Conservation (phyloP, 2,888 invertebrate species). For the Metellina segmentata region DNA sequence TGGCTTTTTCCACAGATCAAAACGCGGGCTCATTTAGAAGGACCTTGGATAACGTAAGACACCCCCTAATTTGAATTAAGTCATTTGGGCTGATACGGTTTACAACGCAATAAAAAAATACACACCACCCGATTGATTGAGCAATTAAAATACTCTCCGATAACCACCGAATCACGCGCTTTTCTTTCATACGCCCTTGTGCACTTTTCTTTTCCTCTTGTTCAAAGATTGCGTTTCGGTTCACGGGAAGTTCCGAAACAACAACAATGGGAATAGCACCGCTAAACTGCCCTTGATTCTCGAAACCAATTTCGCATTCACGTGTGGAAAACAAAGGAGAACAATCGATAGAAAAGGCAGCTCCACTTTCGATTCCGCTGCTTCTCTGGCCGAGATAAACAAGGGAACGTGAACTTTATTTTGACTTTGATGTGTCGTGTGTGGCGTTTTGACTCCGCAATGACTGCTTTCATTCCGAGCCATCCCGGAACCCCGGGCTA, state of each 20-base stretch:
- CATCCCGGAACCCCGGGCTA: neutral
- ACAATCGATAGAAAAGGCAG: slow-evolving; percentile 25
- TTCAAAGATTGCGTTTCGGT: too few relatives aligned
- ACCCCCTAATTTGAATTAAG: too few relatives aligned
- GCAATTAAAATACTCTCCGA: neutral
- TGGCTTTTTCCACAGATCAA: too few relatives aligned
- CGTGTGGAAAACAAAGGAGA: slow-evolving; percentile 26
- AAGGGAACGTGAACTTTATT: slow-evolving; percentile 45
- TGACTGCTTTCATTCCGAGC: too few relatives aligned
- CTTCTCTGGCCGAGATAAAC: slow-evolving; percentile 27
- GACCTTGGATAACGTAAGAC: too few relatives aligned
- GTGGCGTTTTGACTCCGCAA: neutral
- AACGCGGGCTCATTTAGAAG: too few relatives aligned
- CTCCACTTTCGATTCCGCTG: slow-evolving; percentile 14
- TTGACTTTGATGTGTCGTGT: slow-evolving; percentile 5
- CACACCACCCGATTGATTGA: neutral
- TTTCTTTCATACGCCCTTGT: neutral
- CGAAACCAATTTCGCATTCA: slow-evolving; percentile 30
- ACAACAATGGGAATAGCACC: neutral
- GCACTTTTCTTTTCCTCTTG: too few relatives aligned
- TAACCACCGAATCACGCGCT: neutral
- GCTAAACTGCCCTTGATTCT: neutral
- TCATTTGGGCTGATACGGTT: too few relatives aligned
- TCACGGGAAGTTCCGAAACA: too few relatives aligned
- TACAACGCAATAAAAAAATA: neutral